Evolutionary conservation across 2,888 invertebrate genomes (phyloP).

Genomic region (Phania funesta): DNA sequence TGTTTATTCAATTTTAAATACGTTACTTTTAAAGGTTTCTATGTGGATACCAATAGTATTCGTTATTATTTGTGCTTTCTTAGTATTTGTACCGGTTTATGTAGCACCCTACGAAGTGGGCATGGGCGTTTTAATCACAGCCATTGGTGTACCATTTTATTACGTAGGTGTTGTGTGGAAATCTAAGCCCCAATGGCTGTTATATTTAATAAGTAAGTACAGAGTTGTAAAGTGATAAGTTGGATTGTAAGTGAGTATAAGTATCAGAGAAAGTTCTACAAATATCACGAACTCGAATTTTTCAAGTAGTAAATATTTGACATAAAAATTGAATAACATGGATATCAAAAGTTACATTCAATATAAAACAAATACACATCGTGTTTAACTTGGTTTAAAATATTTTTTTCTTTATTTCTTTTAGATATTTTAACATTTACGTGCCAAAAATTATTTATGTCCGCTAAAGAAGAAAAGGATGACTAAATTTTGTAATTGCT

Average conservation of each 20-base stretch:
- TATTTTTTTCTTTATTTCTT: conserved; percentile 15
- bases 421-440: conserved; percentile 75
- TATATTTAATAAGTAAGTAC: conserved; percentile 83
- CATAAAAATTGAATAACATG: no score
- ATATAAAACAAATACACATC: neutral
- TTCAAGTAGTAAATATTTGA: no score
- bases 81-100: conserved; percentile 89
- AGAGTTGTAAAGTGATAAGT: neutral
- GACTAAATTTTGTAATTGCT: conserved; percentile 72
- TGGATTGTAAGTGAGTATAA: neutral
- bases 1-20: conserved; percentile 16
- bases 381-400: neutral
- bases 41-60: conserved; percentile 88
- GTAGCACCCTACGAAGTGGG: conserved; percentile 90
- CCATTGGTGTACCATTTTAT: conserved; percentile 92
- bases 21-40: conserved; percentile 82
- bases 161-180: conserved; percentile 86
- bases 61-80: conserved; percentile 87
- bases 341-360: neutral
- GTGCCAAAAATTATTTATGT: conserved; percentile 84
- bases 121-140: conserved; percentile 88
- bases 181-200: conserved; percentile 84
- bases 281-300: no score
- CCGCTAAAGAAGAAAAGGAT: conserved; percentile 87
- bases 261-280: no score